phyloP scores from a whole-genome alignment of 2,888 invertebrate species.

The Perizoma flavofasciatum region DNA sequence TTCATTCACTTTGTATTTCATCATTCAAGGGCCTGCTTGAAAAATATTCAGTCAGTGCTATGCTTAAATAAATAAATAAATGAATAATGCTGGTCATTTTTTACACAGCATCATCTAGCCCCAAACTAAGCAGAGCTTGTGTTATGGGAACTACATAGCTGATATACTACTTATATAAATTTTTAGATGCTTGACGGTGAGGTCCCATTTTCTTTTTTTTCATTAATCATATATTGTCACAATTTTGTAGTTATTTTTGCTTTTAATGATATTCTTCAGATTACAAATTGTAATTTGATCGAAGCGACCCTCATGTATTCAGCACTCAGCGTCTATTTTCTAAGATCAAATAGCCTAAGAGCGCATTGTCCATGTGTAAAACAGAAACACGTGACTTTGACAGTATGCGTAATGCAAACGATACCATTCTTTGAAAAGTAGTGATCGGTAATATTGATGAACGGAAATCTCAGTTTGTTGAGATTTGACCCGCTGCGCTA shows the following conservation, averaged over 20 bases:
- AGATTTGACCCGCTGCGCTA: conserved; percentile 49
- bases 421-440: conserved; percentile 51
- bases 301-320: conserved; percentile 36
- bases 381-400: conserved; percentile 50
- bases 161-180: too few relatives aligned
- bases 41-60: too few relatives aligned
- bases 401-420: conserved; percentile 46
- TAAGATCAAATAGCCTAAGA: conserved; percentile 58
- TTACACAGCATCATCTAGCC: too few relatives aligned
- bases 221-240: conserved; percentile 14
- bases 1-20: conserved; percentile 44
- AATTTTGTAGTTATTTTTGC: not conserved
- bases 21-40: conserved; percentile 23
- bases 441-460: conserved; percentile 58
- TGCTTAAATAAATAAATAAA: too few relatives aligned
- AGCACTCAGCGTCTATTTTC: conserved; percentile 48
- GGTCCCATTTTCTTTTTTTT: conserved; percentile 17
- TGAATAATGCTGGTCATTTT: too few relatives aligned
- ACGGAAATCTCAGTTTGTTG: conserved; percentile 74
- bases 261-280: conserved; percentile 31
- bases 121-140: too few relatives aligned
- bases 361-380: conserved; percentile 45
- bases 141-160: too few relatives aligned
- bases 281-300: conserved; percentile 47
- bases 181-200: conserved; percentile 18